Evolutionary conservation across 2,888 invertebrate genomes (phyloP), one percentile per base, ranked within the genome.

Genomic region (Agriopis aurantiaria): DNA sequence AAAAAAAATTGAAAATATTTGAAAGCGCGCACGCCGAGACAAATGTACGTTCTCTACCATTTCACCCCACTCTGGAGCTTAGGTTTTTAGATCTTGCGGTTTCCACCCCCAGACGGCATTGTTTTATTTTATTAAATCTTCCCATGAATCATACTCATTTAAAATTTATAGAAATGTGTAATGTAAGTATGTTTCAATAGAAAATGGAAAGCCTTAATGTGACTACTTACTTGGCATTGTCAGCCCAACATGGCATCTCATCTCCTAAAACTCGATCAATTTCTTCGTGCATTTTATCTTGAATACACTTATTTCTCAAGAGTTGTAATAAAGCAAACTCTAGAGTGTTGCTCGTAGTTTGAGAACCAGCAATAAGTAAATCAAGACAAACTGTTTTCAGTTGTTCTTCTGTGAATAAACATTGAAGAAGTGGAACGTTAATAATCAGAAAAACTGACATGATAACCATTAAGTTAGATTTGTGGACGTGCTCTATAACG

Each of bases 301-400:
- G 96, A 68, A 96, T 91, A 2, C 93, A 87, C 41, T 95, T 95
- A 82, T 96, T 90, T 69, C 95, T 88, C 10, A 96, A 83, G 75
- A 96, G 91, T 67, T 94, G 94, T 5, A 96, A 86, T 60, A 97
- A 86, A 0, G 95, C 95, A 78, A 96, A 96, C 56, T 95, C 94
- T 52, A 97, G 84, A 0, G 95, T 93, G 77, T 96, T 96, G 72
- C 96, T 96, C 0, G 96, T 96, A 0, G 97, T 97, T 84, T 96
- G 96, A 0, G 96, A 95, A 0, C 97, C 97, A n/a, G 97, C 97
- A 88, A 96, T 95, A 58, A 97, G 94, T 17, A 97, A 86, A 82
- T 97, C 97, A 78, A 97, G 83, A 75, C 96, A 96, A 3, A 96
- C 88, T 4, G 87, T 81, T 78, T 88, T 91, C 17, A 95, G 81